Conservation (phyloP, 2,888 invertebrate species). For the Drosophila borborema region DNA sequence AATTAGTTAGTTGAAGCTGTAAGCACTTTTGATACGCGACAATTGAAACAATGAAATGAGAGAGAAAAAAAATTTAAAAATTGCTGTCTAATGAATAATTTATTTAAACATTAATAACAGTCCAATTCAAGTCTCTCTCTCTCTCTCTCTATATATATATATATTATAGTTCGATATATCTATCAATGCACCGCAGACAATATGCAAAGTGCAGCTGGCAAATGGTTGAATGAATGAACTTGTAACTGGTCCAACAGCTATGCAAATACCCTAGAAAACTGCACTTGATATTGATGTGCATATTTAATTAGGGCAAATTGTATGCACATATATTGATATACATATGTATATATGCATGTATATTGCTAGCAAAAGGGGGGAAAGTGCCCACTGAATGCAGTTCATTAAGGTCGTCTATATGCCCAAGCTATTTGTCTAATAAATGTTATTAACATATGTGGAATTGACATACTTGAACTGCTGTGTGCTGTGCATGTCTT, state of each 20-base stretch:
- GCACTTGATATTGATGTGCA: constrained; percentile 30
- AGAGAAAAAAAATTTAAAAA: not conserved
- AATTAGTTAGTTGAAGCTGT: constrained; percentile 4
- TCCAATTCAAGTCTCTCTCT: not conserved
- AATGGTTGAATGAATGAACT: constrained; percentile 53
- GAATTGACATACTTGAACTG: not conserved
- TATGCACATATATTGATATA: constrained; percentile 12
- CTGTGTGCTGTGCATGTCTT: not conserved
- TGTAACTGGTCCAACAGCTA: constrained; percentile 46
- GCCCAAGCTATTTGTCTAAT: constrained; percentile 28
- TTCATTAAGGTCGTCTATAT: constrained; percentile 29
- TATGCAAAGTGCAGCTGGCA: constrained; percentile 27
- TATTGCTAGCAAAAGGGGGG: not conserved
- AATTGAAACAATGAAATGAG: constrained; percentile 10
- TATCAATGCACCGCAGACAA: constrained; percentile 24
- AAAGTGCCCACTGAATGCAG: constrained; percentile 10
- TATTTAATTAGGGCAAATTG: constrained; percentile 22
- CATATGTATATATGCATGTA: not conserved
- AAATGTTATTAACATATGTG: constrained; percentile 4
- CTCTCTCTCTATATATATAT: not conserved
- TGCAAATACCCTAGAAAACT: constrained; percentile 47
- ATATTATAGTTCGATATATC: not conserved
- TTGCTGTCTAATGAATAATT: constrained; percentile 40
- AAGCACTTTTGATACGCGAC: constrained; percentile 59
- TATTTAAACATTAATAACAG: constrained; percentile 25